Base-by-base conservation (phyloP, 2,113 vertebrate genomes). In the Hemibagrus wyckioides region DNA sequence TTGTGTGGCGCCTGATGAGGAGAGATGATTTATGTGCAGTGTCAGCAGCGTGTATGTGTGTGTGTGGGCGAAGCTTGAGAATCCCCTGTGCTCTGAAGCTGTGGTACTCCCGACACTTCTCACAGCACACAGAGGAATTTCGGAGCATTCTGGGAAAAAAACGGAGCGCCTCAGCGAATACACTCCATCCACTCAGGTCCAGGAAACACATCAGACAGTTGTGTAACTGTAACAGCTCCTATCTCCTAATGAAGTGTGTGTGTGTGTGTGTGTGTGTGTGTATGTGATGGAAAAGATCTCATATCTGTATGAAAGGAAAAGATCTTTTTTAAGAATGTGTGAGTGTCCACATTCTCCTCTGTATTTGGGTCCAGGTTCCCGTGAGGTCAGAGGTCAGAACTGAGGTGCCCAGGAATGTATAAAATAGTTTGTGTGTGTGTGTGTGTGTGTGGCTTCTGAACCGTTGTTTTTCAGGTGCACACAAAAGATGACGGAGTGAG, bases 121-220 rank as follows among this genome's bases (percentile, higher is more conserved):
- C 88, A 82, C 92, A 92, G 86, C 89, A 88, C 85, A 82, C 41
- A 88, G 85, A 87, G 88, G 88, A 95, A 92, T 94, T 94, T 93
- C 76, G 36, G 82, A 88, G 61, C 76, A 56, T 88, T 23, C 65
- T 54, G 71, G 48, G 25, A 30, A 83, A 84, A n/a, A 81, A 39
- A 48, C 41, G 1, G 28, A 73, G 52, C 19, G 13, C 48, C 85
- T 33, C 30, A 14, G 3, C 2, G 44, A 63, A 57, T 19, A 84
- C 82, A 84, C 82, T 73, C 65, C 28, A 3, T 33, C 82, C n/a
- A 57, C 79, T 57, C 79, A 57, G 54, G 33, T 52, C 33, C 54
- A 81, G 79, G 79, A 81, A 81, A 81, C 54, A 41, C 54, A 59
- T 28, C 79, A 81, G 79, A 81, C 79, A 41, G 54, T 59, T 59